Evolutionary conservation across 2,113 vertebrate species (phyloP), one percentile per base, ranked within the genome.

Genomic region (Lynx canadensis): DNA sequence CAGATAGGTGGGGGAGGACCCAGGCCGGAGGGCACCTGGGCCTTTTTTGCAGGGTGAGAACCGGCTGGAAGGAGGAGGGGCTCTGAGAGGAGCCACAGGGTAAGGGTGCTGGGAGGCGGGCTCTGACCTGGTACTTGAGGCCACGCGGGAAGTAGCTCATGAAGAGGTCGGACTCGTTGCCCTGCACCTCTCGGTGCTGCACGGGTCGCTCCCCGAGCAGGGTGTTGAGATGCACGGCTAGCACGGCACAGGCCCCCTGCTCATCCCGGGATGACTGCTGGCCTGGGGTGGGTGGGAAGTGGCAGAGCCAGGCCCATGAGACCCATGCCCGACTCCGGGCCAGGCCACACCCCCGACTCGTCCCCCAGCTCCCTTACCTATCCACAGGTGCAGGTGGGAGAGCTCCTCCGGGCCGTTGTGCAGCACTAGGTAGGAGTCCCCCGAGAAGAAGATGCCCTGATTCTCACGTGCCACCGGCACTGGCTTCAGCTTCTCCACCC

Each of bases 341-440:
- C 12, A 0, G 31, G 41, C 86, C 73, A 7, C 2, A 1, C 4
- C 13, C 13, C 41, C 18, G 4, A 0, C 13, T 48, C 12, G 2
- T 3, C 45, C 74, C 25, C 38, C n/a, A 10, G 16, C 0, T 29
- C 48, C 71, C 69, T 98, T 97, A 99, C 99, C 99, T n/a, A 99
- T 98, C 99, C 99, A 99, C 99, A 99, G 99, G 98, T 99, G 99
- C 87, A 99, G 98, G 88, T 99, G 98, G 23, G 99, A 27, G 36
- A 96, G 94, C 71, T 99, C 99, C 1, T 98, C 98, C 0, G 99
- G 96, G 0, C 99, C 99, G 31, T 99, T 99, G 87, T 99, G 97
- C 97, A 99, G 98, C 91, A 99, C 99, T 38, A 99, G 98, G 97
- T 99, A 99, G 5, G 99, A 99, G 85, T 99, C 99, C 23, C 99